Base-by-base conservation (phyloP, 2,797 vertebrate species). In the Pelobates cultripes region DNA sequence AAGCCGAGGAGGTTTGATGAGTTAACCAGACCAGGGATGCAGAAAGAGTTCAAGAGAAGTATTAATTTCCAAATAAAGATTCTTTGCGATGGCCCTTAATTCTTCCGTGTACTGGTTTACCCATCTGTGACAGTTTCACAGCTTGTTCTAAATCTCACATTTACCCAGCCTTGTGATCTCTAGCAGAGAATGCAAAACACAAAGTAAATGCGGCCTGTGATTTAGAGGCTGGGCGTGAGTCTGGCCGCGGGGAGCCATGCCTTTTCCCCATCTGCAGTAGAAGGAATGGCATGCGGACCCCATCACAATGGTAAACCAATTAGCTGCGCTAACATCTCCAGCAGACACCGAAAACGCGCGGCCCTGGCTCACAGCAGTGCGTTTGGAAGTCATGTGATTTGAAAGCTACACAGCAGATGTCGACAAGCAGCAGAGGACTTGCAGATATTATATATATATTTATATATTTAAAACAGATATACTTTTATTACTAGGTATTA, bases 1-100 rank as follows among this genome's bases (percentile, higher is more conserved):
- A 47, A 47, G 51, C 55, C 4, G 4, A 45, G 43, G 45, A 55
- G 45, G 45, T 43, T 13, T 90, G 87, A 89, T 84, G 81, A 84
- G 90, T 89, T 85, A 74, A 71, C 87, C 68, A 86, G 66, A 90
- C 88, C 81, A 86, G 83, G 80, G 89, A 88, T 85, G 6, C 44
- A 53, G 70, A 45, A 17, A 61, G 57, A 51, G 68, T 3, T 44
- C 43, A 42, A 40, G 10, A 9, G 8, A 68, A 68, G 41, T 43
- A 43, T 15, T 8, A 4, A 71, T 4, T 13, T 44, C 12, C 13
- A 14, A 70, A 15, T 7, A 44, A 28, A 12, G 43, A 45, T 43
- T 45, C 4, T 70, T 5, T 45, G 7, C n/a, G 12, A 44, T 9
- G 43, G 40, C 40, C 43, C 68, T 70, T 13, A 42, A 70, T 45